These are phyloP conservation scores for Xiphias gladius DNA, from an alignment of 2,113 vertebrate species.

Conservation along the genomic window DNA sequence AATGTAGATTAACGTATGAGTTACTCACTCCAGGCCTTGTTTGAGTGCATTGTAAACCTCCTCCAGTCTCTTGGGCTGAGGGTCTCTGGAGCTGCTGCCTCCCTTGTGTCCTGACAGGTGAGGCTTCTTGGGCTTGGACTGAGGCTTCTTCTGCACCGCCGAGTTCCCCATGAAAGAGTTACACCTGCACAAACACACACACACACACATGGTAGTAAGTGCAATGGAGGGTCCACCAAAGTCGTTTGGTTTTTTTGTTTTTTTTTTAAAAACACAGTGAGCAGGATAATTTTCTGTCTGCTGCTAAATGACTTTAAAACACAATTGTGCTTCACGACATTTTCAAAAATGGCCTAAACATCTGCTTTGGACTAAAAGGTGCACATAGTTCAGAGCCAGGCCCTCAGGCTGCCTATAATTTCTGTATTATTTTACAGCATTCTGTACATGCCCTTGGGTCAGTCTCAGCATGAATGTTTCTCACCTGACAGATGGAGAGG, in stretches of 20 bases:
- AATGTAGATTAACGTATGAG: neutral
- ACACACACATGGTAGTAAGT: neutral
- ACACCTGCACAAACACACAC: constrained; percentile 85
- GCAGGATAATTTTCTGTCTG: neutral
- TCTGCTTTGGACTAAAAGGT: neutral
- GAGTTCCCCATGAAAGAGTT: constrained; percentile 98
- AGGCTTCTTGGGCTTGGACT: constrained; percentile 94
- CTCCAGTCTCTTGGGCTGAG: constrained; percentile 93
- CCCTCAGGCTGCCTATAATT: neutral
- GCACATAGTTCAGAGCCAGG: neutral
- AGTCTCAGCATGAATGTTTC: constrained; percentile 30
- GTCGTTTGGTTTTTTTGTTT: neutral
- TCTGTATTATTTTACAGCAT: constrained; percentile 20
- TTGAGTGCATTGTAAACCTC: constrained; percentile 94
- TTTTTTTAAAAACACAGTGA: neutral
- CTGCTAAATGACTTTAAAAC: neutral
- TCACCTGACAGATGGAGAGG: constrained; percentile 27
- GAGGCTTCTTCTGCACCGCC: constrained; percentile 92
- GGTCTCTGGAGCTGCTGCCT: constrained; percentile 90
- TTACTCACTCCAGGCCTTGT: constrained; percentile 93
- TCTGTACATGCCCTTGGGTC: constrained; percentile 17
- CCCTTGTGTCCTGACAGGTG: constrained; percentile 93
- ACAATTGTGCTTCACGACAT: neutral
- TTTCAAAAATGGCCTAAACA: neutral
- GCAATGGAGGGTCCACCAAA: neutral